Evolutionary conservation across 1,140 invertebrate species (phyloP).

Genomic region (Pectinophora gossypiella): DNA sequence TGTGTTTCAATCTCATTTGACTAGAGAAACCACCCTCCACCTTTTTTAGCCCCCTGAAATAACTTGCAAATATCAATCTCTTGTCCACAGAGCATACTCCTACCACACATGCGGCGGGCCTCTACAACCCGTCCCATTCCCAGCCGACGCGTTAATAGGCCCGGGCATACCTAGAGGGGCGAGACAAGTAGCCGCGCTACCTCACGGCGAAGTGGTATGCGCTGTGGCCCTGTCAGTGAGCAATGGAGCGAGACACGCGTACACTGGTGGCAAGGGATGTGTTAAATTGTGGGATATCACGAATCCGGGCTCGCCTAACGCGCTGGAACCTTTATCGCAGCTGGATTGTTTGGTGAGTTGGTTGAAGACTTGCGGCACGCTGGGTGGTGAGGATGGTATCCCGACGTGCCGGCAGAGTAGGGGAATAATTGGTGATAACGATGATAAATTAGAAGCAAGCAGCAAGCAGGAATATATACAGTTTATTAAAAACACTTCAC

Average conservation of each 20-base stretch:
- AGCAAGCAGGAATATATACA: no score
- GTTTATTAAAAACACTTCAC: no score
- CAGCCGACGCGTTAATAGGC: slow-evolving; percentile 94
- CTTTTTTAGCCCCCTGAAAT: no score
- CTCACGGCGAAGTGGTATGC: slow-evolving; percentile 95
- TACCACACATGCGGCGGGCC: slow-evolving; percentile 94
- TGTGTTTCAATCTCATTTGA: no score
- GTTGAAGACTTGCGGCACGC: no score
- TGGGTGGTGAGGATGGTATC: no score
- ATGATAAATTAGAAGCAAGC: no score
- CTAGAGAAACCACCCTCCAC: no score
- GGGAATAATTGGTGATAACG: no score
- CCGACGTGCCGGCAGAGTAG: no score
- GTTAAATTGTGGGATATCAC: slow-evolving; percentile 98
- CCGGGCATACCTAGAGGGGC: slow-evolving; percentile 95
- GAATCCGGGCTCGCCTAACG: slow-evolving; percentile 85
- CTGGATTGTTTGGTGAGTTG: slow-evolving; percentile 92
- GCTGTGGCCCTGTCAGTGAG: slow-evolving; percentile 89
- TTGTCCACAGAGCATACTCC: slow-evolving; percentile 88
- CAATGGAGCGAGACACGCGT: slow-evolving; percentile 94
- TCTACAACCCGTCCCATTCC: slow-evolving; percentile 95
- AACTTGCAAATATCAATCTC: no score
- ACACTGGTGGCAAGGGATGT: slow-evolving; percentile 99
- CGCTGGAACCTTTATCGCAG: slow-evolving; percentile 85
- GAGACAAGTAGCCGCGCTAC: slow-evolving; percentile 91